Evolutionary conservation across 1,140 invertebrate species (phyloP).

Genomic region (Macrosteles quadrilineatus): DNA sequence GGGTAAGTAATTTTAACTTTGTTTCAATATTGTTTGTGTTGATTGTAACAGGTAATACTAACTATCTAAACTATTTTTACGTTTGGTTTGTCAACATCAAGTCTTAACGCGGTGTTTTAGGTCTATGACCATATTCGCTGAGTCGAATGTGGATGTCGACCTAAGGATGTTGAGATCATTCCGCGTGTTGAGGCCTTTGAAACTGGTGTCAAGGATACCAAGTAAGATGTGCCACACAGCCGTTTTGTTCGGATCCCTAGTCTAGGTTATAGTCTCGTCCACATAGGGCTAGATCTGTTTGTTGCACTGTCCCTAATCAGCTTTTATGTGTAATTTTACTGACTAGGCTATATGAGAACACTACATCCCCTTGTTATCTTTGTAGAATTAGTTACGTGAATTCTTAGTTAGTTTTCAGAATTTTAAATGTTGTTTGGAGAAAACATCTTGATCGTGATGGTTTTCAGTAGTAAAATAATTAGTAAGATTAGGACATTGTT

Average conservation of each 20-base stretch:
- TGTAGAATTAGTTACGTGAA: too few relatives aligned
- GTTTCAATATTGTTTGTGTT: conserved; percentile 9
- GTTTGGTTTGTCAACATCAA: background rate
- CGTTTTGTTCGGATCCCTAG: background rate
- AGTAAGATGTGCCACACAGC: conserved; percentile 68
- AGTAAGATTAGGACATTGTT: too few relatives aligned
- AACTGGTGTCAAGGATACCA: conserved; percentile 97
- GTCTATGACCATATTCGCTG: conserved; percentile 94
- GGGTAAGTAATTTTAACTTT: conserved; percentile 76
- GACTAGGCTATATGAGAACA: too few relatives aligned
- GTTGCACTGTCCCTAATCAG: conserved; percentile 7
- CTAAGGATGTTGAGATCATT: conserved; percentile 95
- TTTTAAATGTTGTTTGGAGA: too few relatives aligned
- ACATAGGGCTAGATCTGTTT: conserved; percentile 9
- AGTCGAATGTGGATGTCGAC: conserved; percentile 94
- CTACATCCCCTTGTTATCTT: too few relatives aligned
- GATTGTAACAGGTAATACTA: background rate
- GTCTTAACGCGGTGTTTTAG: conserved; percentile 54
- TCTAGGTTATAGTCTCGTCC: conserved; percentile 6
- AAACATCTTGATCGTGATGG: too few relatives aligned
- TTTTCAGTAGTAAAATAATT: too few relatives aligned
- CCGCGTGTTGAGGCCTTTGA: conserved; percentile 94
- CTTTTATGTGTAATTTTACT: too few relatives aligned
- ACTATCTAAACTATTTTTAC: too few relatives aligned
- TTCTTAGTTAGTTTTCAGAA: too few relatives aligned